Conservation (phyloP, 2,113 vertebrate genomes). For the Ondatra zibethicus region DNA sequence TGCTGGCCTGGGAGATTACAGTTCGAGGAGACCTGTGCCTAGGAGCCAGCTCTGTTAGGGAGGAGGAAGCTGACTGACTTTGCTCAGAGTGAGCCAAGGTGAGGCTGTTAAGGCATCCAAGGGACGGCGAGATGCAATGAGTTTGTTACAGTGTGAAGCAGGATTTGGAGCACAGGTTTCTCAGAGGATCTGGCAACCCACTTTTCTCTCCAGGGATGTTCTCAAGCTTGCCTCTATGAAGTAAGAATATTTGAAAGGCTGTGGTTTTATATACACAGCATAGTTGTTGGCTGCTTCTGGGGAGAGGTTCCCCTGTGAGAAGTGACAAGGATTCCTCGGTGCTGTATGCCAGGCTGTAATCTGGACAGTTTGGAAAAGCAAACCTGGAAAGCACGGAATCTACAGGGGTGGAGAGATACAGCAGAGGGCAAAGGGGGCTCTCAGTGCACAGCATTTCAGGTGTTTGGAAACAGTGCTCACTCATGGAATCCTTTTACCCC, state of each 20-base stretch:
- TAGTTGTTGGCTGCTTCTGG: background rate
- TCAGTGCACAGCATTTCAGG: constrained; percentile 25
- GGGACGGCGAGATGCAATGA: background rate
- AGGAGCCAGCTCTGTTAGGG: background rate
- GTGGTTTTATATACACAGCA: constrained; percentile 31
- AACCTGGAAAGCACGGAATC: background rate
- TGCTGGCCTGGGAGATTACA: background rate
- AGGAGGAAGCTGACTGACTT: background rate
- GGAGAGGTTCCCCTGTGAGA: constrained; percentile 19
- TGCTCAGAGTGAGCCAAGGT: background rate
- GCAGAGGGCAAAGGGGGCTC: constrained; percentile 8
- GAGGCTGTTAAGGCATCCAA: background rate
- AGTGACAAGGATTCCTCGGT: constrained; percentile 35
- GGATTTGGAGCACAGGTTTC: background rate
- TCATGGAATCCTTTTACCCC: constrained; percentile 40
- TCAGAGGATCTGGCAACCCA: constrained; percentile 22
- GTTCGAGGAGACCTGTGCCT: constrained; percentile 4
- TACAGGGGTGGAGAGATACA: constrained; percentile 17
- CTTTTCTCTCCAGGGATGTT: constrained; percentile 27
- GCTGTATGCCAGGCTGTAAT: constrained; percentile 28
- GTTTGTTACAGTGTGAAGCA: constrained; percentile 15
- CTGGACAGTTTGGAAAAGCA: constrained; percentile 39
- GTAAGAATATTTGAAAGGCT: constrained; percentile 48
- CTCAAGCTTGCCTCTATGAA: constrained; percentile 40
- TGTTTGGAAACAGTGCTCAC: constrained; percentile 23